Evolutionary conservation across 2,888 invertebrate species (phyloP), one percentile per base, ranked within the genome.

Genomic region (Tetrapedia diversipes): DNA sequence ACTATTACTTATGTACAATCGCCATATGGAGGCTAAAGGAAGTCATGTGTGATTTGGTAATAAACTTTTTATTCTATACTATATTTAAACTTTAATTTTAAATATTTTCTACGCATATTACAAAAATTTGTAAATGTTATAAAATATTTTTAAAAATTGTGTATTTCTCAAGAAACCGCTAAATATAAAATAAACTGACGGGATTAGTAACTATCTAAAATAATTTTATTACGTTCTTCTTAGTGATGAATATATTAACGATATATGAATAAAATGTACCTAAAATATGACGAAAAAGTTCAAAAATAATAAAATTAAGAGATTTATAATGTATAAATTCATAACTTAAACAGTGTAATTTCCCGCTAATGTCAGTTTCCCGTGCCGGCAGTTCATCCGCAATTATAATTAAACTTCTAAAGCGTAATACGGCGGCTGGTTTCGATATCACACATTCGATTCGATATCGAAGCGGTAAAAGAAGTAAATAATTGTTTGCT

Each of bases 351-450:
- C 65, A 45, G 65, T 66, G 56, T 29, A 77, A 78, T 78, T 77
- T 78, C 77, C 77, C 77, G 77, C 77, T 70, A 71, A 66, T 57
- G 39, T 29, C n/a, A 63, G 37, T 61, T 71, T 77, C 77, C 77
- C 53, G 63, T 77, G 45, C 65, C 77, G 77, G 49, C 57, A 45
- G 34, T 34, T 53, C 66, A 41, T 61, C 65, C 70, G 70, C 61
- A 76, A 76, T 77, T 77, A 69, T 77, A 77, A 77, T 77, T 76
- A 65, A 77, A 49, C 39, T 56, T 51, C 24, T 11, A 49, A 43
- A 65, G 16, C 24, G 34, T 41, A 56, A 67, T 45, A n/a, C 24
- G 2, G 29, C n/a, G 19, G 43, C n/a, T n/a, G 22, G 32, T 53
- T 47, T 45, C 24, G 29, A 7, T 61, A 22, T 41, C 37, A n/a